Evolutionary conservation across 2,113 vertebrate species (phyloP).

Genomic region (Xiphorhynchus elegans): DNA sequence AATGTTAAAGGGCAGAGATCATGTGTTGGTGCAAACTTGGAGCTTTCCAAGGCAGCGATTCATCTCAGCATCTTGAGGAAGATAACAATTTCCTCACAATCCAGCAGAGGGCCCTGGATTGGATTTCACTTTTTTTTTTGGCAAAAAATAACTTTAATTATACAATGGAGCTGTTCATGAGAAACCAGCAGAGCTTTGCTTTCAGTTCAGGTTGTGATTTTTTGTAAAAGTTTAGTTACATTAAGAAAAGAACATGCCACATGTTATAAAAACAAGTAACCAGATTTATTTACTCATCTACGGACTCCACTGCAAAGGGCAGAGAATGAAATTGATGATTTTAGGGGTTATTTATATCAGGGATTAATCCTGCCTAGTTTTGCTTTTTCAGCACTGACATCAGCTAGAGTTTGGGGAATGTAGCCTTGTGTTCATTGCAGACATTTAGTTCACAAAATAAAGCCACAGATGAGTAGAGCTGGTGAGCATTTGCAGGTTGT

Average conservation of each 20-base stretch:
- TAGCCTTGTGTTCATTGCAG: not conserved
- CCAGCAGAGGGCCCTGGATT: conserved; percentile 35
- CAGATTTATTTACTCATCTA: not conserved
- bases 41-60: not conserved
- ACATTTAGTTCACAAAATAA: conserved; percentile 8
- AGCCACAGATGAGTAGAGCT: not conserved
- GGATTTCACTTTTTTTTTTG: not conserved
- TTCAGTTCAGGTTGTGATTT: not conserved
- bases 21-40: not conserved
- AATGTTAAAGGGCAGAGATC: not conserved
- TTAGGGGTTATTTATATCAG: conserved; percentile 10
- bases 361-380: not conserved
- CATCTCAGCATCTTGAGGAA: not conserved
- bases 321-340: not conserved
- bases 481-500: not conserved
- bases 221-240: not conserved
- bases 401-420: not conserved
- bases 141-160: not conserved
- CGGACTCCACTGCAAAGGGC: not conserved
- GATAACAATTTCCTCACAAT: not conserved
- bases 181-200: not conserved
- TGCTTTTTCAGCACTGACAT: conserved; percentile 47
- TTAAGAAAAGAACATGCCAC: not conserved
- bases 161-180: not conserved
- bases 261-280: not conserved